Evolutionary conservation across 2,888 invertebrate species (phyloP), one percentile per base, ranked within the genome.

Genomic region (Cephus spinipes): DNA sequence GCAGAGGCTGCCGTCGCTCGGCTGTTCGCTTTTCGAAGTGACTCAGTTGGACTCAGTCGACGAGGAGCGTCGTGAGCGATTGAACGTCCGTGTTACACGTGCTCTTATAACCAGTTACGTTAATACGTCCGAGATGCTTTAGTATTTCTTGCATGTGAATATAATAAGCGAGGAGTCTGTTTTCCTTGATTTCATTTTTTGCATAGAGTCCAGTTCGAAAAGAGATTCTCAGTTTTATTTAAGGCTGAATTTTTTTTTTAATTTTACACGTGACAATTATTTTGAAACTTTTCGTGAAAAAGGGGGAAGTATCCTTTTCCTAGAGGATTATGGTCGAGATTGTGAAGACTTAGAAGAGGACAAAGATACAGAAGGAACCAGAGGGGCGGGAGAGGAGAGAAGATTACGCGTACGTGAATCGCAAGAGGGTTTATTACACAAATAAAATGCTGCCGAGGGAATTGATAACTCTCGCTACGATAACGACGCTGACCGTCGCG

Each of bases 401-500:
- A 55, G 23, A 55, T 55, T 23, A 55, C 23, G 6, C 23, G 55
- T 23, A 55, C 55, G 55, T 15, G 23, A 55, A 55, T 55, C 23
- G 55, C 55, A 55, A 55, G 55, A 6, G 55, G 55, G 15, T 55
- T 55, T 55, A 55, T 55, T 55, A 55, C 9, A 40, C 12, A 34
- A 73, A 73, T 71, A 84, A 79, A 81, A 88, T 88, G 88, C 81
- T 86, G 81, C 84, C 87, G 73, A 79, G 85, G 79, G 84, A 87
- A 77, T 80, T 86, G 55, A 81, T 87, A 80, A 82, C 85, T 77
- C 80, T 88, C 75, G 88, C 84, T 74, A 86, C 86, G 74, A 73
- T 86, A 68, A 80, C 81, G 78, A 79, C 81, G 76, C 79, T 83
- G 69, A 79, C 81, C 78, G 79, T 82, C 76, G 82, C 84, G 74